These are phyloP conservation scores for Falco punctatus DNA, from an alignment of 2,113 vertebrate genomes.

Conservation along the genomic window DNA sequence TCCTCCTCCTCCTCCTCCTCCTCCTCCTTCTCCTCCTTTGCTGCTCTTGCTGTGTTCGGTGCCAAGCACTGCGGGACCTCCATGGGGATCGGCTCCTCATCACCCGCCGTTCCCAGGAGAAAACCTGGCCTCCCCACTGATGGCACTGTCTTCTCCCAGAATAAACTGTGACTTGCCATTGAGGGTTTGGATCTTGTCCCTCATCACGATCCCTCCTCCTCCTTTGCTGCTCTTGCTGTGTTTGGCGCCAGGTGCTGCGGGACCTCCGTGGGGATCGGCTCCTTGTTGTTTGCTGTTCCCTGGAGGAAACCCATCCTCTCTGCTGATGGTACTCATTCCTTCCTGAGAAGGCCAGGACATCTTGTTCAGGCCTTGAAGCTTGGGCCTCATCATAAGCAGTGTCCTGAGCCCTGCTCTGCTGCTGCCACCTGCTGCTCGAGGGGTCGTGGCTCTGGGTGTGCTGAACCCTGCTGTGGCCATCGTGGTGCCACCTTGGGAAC, in stretches of 20 bases:
- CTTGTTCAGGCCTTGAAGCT: rapidly evolving
- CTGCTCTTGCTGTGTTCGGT: no score
- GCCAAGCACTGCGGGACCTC: background rate
- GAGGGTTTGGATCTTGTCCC: no score
- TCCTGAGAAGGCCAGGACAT: background rate
- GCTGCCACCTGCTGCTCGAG: background rate
- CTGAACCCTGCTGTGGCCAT: background rate
- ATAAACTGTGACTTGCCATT: no score
- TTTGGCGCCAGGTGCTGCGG: no score
- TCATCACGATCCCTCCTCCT: background rate
- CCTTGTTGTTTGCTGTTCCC: background rate
- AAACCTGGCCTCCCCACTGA: no score
- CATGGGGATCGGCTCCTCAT: no score
- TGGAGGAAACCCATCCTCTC: no score
- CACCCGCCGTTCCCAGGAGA: no score
- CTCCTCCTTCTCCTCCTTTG: background rate
- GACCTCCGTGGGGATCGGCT: background rate
- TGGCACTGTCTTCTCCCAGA: no score
- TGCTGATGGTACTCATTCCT: background rate
- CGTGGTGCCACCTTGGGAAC: rapidly evolving
- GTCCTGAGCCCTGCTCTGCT: background rate
- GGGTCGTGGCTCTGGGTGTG: rapidly evolving
- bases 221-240: background rate
- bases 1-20: background rate
- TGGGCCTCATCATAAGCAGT: rapidly evolving